Evolutionary conservation across 23 tunicate genomes (phyloP), one percentile per base, ranked within the genome.

Genomic region (Clavelina lepadiformis): DNA sequence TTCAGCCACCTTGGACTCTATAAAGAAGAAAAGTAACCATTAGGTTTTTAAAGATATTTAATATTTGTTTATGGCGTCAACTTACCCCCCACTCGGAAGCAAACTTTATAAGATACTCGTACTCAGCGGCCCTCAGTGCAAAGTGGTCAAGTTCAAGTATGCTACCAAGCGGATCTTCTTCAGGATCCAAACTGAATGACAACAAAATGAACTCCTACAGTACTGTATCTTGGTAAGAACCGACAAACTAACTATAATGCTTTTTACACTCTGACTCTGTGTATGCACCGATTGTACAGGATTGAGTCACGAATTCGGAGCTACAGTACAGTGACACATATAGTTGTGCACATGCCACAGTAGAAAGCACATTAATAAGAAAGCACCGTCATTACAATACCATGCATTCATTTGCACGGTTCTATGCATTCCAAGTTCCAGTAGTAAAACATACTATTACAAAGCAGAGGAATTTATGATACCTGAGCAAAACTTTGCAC

Each of bases 181-280:
- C 75, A 37, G 96, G 81, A 46, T 88, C 96, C 7, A 88, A 62
- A 35, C 96, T 88, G 49, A 45, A 71, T n/a, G n/a, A n/a, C n/a
- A n/a, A n/a, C n/a, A 47, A 35, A 3, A 69, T 27, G 22, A 2
- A 46, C 22, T n/a, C n/a, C n/a, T n/a, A n/a, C n/a, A n/a, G n/a
- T n/a, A n/a, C n/a, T n/a, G n/a, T n/a, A n/a, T n/a, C n/a, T n/a
- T n/a, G n/a, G n/a, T n/a, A 44, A 44, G 13, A 44, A 13, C 13
- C 18, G 13, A 13, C 50, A 13, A 44, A 44, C 13, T 11, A 44
- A 44, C 18, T 44, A 11, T 18, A 18, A 11, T n/a, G n/a, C n/a
- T n/a, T n/a, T n/a, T n/a, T n/a, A n/a, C n/a, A n/a, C n/a, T n/a
- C n/a, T n/a, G n/a, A n/a, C n/a, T n/a, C n/a, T n/a, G n/a, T n/a